Evolutionary conservation across 2,888 invertebrate genomes (phyloP), one percentile per base, ranked within the genome.

Genomic region (Salpingus planirostris): DNA sequence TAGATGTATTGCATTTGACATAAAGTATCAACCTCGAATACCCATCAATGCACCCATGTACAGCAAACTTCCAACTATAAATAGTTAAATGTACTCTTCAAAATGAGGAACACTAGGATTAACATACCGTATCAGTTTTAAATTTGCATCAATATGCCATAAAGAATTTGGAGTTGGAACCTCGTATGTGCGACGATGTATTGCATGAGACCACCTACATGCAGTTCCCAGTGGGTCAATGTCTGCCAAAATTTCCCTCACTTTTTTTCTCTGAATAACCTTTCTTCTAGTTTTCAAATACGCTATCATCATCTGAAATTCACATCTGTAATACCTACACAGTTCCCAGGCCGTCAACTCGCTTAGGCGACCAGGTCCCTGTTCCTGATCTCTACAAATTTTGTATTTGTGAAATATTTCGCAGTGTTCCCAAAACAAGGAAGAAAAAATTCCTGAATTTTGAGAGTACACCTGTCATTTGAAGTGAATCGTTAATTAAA

Each of bases 101-200:
- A 6, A 8, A 23, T n/a, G n/a, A n/a, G n/a, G n/a, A 8, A 18
- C 18, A 18, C 8, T 18, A 29, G 7, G 4, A 12, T n/a, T 23
- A 4, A 31, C 11, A 7, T 10, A 30, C 33, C 33, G 29, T 13
- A 22, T 15, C 5, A 33, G 15, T 13, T 33, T 33, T 14, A 31
- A 30, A 24, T 30, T 24, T 2, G 33, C 33, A 31, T 33, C 33
- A 2, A 31, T 33, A 22, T 33, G 33, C 33, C 33, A 33, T 13
- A 33, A 23, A 7, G 29, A 33, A 23, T 33, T 33, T 3, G 33
- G 33, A 3, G 29, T 33, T 31, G 33, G 29, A 8, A 33, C 33
- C 11, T 32, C 8, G 24, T 30, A 33, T 23, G 22, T 22, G 11
- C 33, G 21, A 14, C 33, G 18, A 13, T 33, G 12, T 13, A 33